Conservation (phyloP, 2,113 vertebrate species). For the Natator depressus region DNA sequence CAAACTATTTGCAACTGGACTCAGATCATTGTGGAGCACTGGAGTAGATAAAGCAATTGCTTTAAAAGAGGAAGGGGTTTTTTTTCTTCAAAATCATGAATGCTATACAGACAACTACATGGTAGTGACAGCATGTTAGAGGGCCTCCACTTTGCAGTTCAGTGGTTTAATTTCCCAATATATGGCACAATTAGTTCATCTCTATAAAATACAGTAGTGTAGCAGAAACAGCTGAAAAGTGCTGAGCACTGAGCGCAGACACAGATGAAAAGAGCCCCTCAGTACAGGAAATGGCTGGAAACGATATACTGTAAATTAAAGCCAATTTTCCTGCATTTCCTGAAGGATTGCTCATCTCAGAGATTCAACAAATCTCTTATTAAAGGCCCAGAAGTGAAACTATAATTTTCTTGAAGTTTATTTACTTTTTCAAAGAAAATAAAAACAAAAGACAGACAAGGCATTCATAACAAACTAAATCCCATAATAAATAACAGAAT, state of each 20-base stretch:
- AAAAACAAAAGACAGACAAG: neutral
- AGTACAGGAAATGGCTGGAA: conserved; percentile 33
- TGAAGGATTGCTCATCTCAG: neutral
- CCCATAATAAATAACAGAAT: neutral
- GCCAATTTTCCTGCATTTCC: conserved; percentile 26
- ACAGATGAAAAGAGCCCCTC: conserved; percentile 3
- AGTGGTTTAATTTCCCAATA: neutral
- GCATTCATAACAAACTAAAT: neutral
- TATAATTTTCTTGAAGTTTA: neutral
- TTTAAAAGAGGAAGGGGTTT: neutral
- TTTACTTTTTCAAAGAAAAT: neutral
- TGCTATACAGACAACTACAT: neutral
- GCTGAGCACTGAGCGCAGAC: neutral
- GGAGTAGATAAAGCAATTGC: neutral
- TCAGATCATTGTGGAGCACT: neutral
- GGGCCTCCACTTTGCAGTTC: neutral
- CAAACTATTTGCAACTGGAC: neutral
- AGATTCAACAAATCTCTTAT: conserved; percentile 3
- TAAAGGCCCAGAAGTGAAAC: neutral
- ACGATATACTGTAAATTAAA: conserved; percentile 43
- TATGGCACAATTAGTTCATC: neutral
- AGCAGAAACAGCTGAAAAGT: neutral
- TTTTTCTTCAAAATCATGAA: neutral
- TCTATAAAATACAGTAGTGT: neutral
- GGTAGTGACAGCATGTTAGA: neutral